Evolutionary conservation across 2,797 vertebrate species (phyloP), one percentile per base, ranked within the genome.

Genomic region (Psittacula derbiana): DNA sequence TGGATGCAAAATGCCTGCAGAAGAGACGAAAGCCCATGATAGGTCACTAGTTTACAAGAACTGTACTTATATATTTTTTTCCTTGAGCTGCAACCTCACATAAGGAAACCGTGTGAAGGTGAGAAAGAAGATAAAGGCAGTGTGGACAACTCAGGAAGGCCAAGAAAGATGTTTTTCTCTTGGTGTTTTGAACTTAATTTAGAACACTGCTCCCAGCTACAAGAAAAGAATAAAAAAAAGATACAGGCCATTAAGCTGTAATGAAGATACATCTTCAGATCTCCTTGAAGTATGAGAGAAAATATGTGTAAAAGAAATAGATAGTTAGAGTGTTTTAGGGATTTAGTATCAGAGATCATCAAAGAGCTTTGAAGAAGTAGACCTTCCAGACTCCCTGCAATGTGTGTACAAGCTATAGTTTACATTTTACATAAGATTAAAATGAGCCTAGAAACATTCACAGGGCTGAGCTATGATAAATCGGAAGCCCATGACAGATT

Each of bases 211-310:
- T 97, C 80, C 55, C 49, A 94, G 43, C 19, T 81, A 80, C 33
- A 71, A n/a, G 28, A 61, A 55, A 23, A 94, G 21, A 69, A 30
- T 85, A 38, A 47, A 88, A 62, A 62, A 93, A 62, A 89, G 61
- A 55, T 55, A 41, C 58, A 73, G 66, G 21, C 57, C 75, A 88
- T 96, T 97, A 96, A 83, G 91, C 87, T 81, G 28, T 91, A 95
- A 93, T 92, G 90, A 70, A 93, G 90, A 94, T 95, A 82, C 74
- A 47, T 80, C 69, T 61, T 78, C 74, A 75, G 69, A 82, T 88
- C 58, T 90, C 92, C 93, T 91, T 44, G 80, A 95, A 73, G 57
- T 88, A 27, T 27, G 36, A 87, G 64, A 79, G 76, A 92, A 80
- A 43, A 41, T 78, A 79, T 8, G 17, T 81, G 38, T 90, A 92